Evolutionary conservation across 2,888 invertebrate species (phyloP).

Genomic region (Molorchus minor): DNA sequence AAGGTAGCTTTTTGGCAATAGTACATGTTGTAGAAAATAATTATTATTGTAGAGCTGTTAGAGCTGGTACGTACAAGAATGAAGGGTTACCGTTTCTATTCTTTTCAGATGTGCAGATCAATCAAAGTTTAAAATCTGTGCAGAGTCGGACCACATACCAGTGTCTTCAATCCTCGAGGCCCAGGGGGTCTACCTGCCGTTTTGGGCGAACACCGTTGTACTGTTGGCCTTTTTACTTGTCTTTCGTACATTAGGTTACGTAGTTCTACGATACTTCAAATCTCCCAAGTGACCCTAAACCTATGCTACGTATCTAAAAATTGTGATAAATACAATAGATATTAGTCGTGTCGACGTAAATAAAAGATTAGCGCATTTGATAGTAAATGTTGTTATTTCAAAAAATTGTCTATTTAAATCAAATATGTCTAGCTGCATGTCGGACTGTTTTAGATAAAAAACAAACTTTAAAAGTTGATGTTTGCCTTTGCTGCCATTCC

Average conservation of each 20-base stretch:
- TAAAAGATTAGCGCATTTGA: slow-evolving; percentile 33
- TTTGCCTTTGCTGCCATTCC: slow-evolving; percentile 26
- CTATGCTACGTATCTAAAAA: slow-evolving; percentile 41
- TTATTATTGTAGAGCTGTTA: too few relatives aligned
- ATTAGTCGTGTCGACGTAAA: slow-evolving; percentile 37
- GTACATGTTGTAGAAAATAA: too few relatives aligned
- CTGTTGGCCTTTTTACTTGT: slow-evolving; percentile 75
- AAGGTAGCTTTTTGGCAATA: too few relatives aligned
- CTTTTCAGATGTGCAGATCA: slow-evolving; percentile 73
- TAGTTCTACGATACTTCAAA: slow-evolving; percentile 76
- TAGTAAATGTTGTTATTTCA: slow-evolving; percentile 31
- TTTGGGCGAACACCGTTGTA: slow-evolving; percentile 79
- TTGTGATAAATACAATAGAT: slow-evolving; percentile 54
- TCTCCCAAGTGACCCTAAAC: slow-evolving; percentile 69
- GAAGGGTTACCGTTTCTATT: too few relatives aligned
- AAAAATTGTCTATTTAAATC: slow-evolving; percentile 32
- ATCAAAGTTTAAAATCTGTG: slow-evolving; percentile 73
- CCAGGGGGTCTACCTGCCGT: slow-evolving; percentile 71
- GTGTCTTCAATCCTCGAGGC: slow-evolving; percentile 72
- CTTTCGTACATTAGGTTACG: slow-evolving; percentile 77
- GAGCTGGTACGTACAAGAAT: too few relatives aligned
- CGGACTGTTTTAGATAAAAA: too few relatives aligned
- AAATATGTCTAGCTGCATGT: slow-evolving; percentile 17
- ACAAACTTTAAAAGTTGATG: slow-evolving; percentile 14
- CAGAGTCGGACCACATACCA: slow-evolving; percentile 70